Conservation (phyloP, 1,140 invertebrate genomes). For the Drosophila rhopaloa region DNA sequence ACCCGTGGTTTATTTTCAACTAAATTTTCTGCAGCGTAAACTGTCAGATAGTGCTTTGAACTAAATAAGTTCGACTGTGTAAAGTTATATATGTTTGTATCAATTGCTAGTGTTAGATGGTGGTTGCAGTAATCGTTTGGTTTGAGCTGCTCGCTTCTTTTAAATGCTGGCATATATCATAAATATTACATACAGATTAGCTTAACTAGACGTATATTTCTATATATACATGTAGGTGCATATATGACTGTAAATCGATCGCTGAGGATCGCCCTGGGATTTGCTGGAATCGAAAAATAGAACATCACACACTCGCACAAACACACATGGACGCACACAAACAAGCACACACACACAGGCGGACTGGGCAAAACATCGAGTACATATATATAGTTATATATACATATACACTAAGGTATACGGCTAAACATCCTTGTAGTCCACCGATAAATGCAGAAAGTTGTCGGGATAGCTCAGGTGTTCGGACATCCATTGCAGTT, state of each 20-base stretch:
- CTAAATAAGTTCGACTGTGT: constrained; percentile 2
- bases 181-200: constrained; percentile 25
- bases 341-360: constrained; percentile 1
- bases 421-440: constrained; percentile 58
- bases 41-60: neutral
- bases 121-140: constrained; percentile 37
- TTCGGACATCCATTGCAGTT: constrained; percentile 98
- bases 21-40: neutral
- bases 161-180: constrained; percentile 44
- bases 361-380: constrained; percentile 8
- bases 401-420: constrained; percentile 5
- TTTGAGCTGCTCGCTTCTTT: constrained; percentile 31
- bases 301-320: constrained; percentile 9
- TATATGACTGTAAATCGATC: constrained; percentile 37
- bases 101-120: constrained; percentile 18
- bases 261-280: constrained; percentile 39
- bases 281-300: constrained; percentile 45
- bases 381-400: neutral
- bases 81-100: constrained; percentile 7
- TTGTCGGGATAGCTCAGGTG: constrained; percentile 99
- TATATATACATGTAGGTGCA: constrained; percentile 14
- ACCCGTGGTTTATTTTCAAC: neutral
- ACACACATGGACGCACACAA: constrained; percentile 7
- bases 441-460: constrained; percentile 94
- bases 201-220: constrained; percentile 22